These are phyloP conservation scores for Channallabes apus DNA, from an alignment of 2,797 vertebrate species.

Conservation along the genomic window DNA sequence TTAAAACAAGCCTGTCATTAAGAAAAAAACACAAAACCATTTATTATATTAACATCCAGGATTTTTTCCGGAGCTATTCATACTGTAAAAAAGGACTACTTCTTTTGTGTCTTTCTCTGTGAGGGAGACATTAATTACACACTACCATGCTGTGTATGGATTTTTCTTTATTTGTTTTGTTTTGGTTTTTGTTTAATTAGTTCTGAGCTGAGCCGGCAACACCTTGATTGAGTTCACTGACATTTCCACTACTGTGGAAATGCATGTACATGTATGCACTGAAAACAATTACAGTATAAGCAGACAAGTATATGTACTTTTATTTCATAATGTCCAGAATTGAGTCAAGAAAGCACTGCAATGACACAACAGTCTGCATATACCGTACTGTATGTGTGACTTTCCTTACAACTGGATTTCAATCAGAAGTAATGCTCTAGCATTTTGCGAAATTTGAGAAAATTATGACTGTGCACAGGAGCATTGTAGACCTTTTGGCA, in stretches of 20 bases:
- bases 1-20: conserved; percentile 85
- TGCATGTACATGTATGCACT: not conserved
- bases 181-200: conserved; percentile 31
- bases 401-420: not conserved
- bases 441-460: not conserved
- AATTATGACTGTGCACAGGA: not conserved
- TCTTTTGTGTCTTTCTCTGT: not conserved
- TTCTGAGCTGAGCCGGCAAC: conserved; percentile 28
- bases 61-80: conserved; percentile 18
- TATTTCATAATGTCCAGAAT: not conserved
- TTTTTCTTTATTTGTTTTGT: conserved; percentile 12
- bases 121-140: conserved; percentile 29
- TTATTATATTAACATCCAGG: conserved; percentile 25
- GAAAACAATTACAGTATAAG: conserved; percentile 5
- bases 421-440: not conserved
- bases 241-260: conserved; percentile 33
- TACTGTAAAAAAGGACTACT: conserved; percentile 20
- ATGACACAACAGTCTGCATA: not conserved
- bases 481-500: not conserved
- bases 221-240: conserved; percentile 36
- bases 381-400: not conserved
- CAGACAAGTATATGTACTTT: not conserved
- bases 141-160: not conserved
- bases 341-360: not conserved
- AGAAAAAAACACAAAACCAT: conserved; percentile 33